Conservation (phyloP, 2,888 invertebrate genomes). For the Liodrosophila aerea region DNA sequence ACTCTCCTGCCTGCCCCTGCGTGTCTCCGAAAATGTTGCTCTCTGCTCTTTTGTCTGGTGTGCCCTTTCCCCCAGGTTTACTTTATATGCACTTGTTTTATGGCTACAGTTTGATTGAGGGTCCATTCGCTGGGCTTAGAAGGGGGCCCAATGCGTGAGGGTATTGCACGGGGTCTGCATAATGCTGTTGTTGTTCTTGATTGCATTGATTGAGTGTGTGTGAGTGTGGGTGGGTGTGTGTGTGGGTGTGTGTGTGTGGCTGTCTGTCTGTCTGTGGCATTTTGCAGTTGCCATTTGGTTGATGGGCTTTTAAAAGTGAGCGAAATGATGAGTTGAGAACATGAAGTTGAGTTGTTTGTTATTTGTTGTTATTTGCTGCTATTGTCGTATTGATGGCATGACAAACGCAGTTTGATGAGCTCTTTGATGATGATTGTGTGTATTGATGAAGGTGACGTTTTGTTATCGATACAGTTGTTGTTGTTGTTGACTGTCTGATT, state of each 20-base stretch:
- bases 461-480: slow-evolving; percentile 30
- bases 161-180: slow-evolving; percentile 4
- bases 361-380: not conserved
- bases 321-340: not conserved
- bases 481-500: slow-evolving; percentile 16
- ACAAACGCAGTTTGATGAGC: slow-evolving; percentile 29
- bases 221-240: slow-evolving; percentile 17
- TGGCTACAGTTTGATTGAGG: slow-evolving; percentile 36
- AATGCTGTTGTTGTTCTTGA: no score
- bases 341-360: no score
- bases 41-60: slow-evolving; percentile 1
- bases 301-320: slow-evolving; percentile 1
- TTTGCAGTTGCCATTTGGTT: slow-evolving; percentile 14
- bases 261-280: slow-evolving; percentile 8
- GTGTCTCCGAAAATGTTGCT: not conserved
- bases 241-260: slow-evolving; percentile 35
- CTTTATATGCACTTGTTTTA: no score
- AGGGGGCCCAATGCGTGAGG: slow-evolving; percentile 3
- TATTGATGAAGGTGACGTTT: slow-evolving; percentile 40
- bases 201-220: slow-evolving; percentile 2
- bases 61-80: not conserved
- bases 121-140: slow-evolving; percentile 22
- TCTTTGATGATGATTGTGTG: slow-evolving; percentile 13
- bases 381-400: slow-evolving; percentile 41
- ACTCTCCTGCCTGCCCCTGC: not conserved